Evolutionary conservation across 2,113 vertebrate species (phyloP).

Genomic region (Poeciliopsis occidentalis): DNA sequence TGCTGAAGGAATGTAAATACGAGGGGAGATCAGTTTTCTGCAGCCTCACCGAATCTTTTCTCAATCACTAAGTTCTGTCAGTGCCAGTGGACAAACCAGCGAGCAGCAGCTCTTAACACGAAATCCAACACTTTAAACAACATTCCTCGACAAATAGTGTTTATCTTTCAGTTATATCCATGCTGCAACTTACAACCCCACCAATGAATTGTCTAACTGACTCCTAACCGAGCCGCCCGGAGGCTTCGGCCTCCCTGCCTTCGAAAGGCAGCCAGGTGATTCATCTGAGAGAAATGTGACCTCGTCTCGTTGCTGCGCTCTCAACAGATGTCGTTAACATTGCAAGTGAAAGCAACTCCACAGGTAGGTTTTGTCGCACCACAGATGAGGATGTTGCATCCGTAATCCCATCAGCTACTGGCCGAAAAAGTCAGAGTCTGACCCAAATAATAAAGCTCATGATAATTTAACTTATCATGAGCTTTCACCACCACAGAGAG

Average conservation of each 20-base stretch:
- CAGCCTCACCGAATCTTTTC: conserved; percentile 34
- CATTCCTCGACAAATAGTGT: conserved; percentile 44
- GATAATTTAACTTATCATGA: too few relatives aligned
- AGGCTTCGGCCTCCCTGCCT: conserved; percentile 26
- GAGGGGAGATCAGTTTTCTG: conserved; percentile 26
- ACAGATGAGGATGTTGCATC: conserved; percentile 26
- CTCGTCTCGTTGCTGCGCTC: conserved; percentile 33
- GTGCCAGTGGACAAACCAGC: conserved; percentile 38
- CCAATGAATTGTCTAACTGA: conserved; percentile 40
- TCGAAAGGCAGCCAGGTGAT: conserved; percentile 55
- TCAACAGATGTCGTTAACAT: conserved; percentile 36
- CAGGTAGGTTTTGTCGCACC: conserved; percentile 32
- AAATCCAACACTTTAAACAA: conserved; percentile 53
- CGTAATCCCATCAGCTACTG: conserved; percentile 27
- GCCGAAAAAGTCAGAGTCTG: too few relatives aligned
- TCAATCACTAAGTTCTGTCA: conserved; percentile 18
- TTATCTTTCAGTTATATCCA: conserved; percentile 35
- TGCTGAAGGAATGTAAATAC: conserved; percentile 41
- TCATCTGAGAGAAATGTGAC: conserved; percentile 41
- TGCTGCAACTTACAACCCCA: conserved; percentile 19
- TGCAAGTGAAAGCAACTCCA: conserved; percentile 43
- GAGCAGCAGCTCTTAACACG: conserved; percentile 39
- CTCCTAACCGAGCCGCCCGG: conserved; percentile 36
- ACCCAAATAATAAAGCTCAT: too few relatives aligned
- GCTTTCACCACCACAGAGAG: too few relatives aligned